Evolutionary conservation across 2,113 vertebrate genomes (phyloP), one percentile per base, ranked within the genome.

Genomic region (Herpailurus yagouaroundi): DNA sequence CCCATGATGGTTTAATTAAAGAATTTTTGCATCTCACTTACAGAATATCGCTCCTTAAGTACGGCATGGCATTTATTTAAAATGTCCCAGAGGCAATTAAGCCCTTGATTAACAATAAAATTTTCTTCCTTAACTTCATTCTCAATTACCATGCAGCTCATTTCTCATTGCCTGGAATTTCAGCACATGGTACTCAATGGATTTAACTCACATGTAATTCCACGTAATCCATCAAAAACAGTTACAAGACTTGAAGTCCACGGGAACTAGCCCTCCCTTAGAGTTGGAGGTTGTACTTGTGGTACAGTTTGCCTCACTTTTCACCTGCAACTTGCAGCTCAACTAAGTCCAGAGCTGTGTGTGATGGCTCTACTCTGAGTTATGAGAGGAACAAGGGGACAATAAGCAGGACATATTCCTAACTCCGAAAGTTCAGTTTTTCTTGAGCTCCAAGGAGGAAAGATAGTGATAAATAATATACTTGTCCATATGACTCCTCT

Each of bases 81-180:
- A 98, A 98, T 98, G 98, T 98, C 98, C 99, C 98, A 97, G 98
- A 98, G 98, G 98, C 98, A 98, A 98, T 98, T 98, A 99, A 98
- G 98, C 94, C 96, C 95, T 97, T 98, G 98, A 99, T 99, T 98
- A 99, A 98, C 98, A 98, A 98, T 98, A 98, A 98, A 97, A 95
- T 95, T 97, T 95, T 38, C 95, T 98, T 96, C 97, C 96, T 98
- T 98, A 98, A 98, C 98, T 98, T 99, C 98, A 98, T 95, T 98
- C 95, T 18, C 97, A 97, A 97, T 98, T 98, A 98, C 60, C 88
- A 94, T 1, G 41, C 90, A 98, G 97, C 97, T 98, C 98, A 95
- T 98, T 98, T 97, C 97, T 98, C 97, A 89, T 76, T 98, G 98
- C 98, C 98, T 97, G 97, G 98, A 98, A 98, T 98, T 97, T 97